Evolutionary conservation across 2,797 vertebrate genomes (phyloP).

Genomic region (Lepus townsendii): DNA sequence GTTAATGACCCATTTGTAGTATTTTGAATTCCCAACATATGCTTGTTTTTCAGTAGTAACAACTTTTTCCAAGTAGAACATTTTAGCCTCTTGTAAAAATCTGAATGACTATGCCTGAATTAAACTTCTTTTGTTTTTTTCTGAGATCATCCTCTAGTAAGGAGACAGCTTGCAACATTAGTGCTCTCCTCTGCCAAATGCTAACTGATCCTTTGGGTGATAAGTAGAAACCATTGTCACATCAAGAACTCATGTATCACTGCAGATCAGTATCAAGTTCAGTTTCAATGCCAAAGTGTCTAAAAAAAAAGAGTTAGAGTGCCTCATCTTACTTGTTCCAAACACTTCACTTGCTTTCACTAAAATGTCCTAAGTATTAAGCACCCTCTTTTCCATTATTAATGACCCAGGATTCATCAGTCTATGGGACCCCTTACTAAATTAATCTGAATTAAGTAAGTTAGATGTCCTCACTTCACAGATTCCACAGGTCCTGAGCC

Average conservation of each 20-base stretch:
- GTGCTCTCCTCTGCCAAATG: not conserved
- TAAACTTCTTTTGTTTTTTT: not conserved
- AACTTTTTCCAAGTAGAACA: not conserved
- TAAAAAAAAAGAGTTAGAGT: not conserved
- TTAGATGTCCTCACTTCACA: constrained; percentile 51
- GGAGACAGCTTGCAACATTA: not conserved
- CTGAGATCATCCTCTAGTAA: not conserved
- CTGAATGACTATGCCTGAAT: constrained; percentile 4
- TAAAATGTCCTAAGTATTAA: constrained; percentile 40
- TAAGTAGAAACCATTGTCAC: not conserved
- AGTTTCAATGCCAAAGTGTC: not conserved
- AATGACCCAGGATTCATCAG: constrained; percentile 45
- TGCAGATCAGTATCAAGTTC: constrained; percentile 25
- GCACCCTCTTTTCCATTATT: constrained; percentile 15
- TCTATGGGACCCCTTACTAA: constrained; percentile 52
- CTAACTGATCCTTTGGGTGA: not conserved
- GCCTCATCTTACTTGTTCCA: not conserved
- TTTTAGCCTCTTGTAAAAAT: not conserved
- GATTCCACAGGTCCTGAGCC: constrained; percentile 47
- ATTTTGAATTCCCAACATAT: constrained; percentile 19
- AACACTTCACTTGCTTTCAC: constrained; percentile 56
- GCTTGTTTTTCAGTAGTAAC: not conserved
- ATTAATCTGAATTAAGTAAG: constrained; percentile 66
- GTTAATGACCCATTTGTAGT: not conserved
- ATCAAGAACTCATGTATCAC: not conserved